Base-by-base conservation (phyloP, 2,888 invertebrate genomes). In the Lithophane socia region DNA sequence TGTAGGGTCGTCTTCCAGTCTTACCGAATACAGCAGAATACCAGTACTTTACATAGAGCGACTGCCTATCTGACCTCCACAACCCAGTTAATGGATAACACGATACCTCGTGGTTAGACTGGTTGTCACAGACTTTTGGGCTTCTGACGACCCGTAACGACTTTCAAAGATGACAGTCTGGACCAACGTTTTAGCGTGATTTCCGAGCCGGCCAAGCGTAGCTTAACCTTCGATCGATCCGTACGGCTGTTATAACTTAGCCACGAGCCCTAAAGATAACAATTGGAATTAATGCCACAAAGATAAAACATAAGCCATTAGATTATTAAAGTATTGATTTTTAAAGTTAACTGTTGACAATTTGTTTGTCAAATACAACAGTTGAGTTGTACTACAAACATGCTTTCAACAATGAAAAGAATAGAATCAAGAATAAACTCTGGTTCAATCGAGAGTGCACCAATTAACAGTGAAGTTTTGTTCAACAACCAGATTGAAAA, bases 401-500 rank as follows among this genome's bases (percentile, higher is more conserved):
- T 37, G 44, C 52, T 65, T 21, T 12, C 56, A 37, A 42, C 4
- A 58, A 12, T 58, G 0, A 52, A 69, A 29, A 66, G 44, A 44
- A 8, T n/a, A 24, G 12, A 42, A 56, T 13, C 58, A 37, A 54
- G 29, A 64, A 29, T 37, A 12, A 63, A 63, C 12, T 29, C 42
- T 0, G 49, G 13, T 24, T 9, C 13, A 24, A 64, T 67, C 10
- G 29, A 68, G 7, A 10, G n/a, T 47, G 3, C 24, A 29, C n/a
- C 44, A 13, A 8, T 12, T 3, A 47, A 3, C 5, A 71, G 29
- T 44, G 10, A 58, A 21, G 10, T 68, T 47, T 44, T 56, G n/a
- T 13, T 42, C 7, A 52, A 42, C n/a, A 65, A 72, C 9, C 47
- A 24, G 0, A 58, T 81, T 44, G 82, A 69, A 42, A 76, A 63